A percentile compares a stretch with the other conserved stretches of the same genome.
These are phyloP conservation scores for Hylomyscus alleni DNA, from an alignment of 2,797 vertebrate genomes.

Conservation along the genomic window DNA sequence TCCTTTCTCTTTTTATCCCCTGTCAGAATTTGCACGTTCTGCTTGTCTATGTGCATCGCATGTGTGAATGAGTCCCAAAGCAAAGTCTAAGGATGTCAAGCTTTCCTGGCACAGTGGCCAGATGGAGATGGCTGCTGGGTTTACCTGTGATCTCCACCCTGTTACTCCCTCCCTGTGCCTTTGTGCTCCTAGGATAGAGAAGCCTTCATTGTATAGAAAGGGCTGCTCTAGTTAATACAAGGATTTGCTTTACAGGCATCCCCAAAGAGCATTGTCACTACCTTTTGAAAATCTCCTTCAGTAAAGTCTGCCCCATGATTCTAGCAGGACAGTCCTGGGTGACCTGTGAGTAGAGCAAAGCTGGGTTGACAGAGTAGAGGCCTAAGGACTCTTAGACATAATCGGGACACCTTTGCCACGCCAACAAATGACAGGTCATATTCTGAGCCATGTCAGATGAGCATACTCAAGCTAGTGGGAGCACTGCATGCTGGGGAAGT, in stretches of 20 bases:
- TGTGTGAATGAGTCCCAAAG: neutral
- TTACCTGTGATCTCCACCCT: neutral
- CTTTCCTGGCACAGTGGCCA: neutral
- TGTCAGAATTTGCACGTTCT: neutral
- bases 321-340: neutral
- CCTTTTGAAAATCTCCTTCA: neutral
- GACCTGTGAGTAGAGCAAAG: neutral
- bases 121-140: too few species aligned
- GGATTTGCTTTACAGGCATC: neutral
- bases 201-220: rapidly evolving
- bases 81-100: neutral
- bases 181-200: neutral
- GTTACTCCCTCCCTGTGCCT: neutral
- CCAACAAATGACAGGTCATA: neutral
- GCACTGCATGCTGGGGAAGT: neutral
- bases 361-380: neutral
- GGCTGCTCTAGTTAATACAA: rapidly evolving
- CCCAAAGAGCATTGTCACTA: rapidly evolving
- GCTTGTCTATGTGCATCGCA: neutral
- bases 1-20: neutral
- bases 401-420: neutral
- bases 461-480: neutral
- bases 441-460: neutral
- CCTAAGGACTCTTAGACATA: neutral
- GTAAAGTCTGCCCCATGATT: neutral